Percentiles rank a stretch among this genome's conserved stretches.
phyloP scores from a whole-genome alignment of 2,888 invertebrate genomes.

The Esperia sulphurella region DNA sequence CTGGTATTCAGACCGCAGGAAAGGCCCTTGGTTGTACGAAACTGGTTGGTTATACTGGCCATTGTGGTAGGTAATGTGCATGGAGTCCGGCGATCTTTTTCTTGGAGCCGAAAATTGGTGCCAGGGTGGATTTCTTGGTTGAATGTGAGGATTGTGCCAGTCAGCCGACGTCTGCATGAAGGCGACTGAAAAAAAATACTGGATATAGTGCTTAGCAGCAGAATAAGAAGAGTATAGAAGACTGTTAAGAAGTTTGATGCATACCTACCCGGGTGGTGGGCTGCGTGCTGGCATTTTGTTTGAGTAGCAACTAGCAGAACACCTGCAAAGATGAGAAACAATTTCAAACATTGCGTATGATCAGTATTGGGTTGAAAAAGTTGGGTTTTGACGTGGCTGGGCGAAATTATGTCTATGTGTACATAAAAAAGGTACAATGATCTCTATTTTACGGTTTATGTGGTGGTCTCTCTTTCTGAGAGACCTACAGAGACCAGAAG shows the following conservation, averaged over 20 bases:
- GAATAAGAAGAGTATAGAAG: background rate
- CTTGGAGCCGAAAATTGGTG: constrained; percentile 61
- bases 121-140: constrained; percentile 59
- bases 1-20: constrained; percentile 12
- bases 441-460: no score
- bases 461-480: no score
- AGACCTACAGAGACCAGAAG: no score
- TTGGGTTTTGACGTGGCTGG: no score
- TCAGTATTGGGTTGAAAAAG: no score
- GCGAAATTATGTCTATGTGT: no score
- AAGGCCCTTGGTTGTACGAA: constrained; percentile 34
- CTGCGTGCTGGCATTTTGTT: constrained; percentile 52
- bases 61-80: constrained; percentile 23
- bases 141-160: constrained; percentile 42
- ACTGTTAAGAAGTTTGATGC: constrained; percentile 49
- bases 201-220: background rate
- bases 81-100: constrained; percentile 61
- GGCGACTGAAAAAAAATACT: constrained; percentile 27
- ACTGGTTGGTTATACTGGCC: constrained; percentile 17
- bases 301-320: constrained; percentile 38
- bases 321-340: constrained; percentile 45
- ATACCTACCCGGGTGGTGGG: constrained; percentile 74
- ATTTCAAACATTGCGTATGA: background rate
- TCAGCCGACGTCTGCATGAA: constrained; percentile 49
- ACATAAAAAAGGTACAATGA: no score